Conservation (phyloP, 2,888 invertebrate species). For the Oligia latruncula region DNA sequence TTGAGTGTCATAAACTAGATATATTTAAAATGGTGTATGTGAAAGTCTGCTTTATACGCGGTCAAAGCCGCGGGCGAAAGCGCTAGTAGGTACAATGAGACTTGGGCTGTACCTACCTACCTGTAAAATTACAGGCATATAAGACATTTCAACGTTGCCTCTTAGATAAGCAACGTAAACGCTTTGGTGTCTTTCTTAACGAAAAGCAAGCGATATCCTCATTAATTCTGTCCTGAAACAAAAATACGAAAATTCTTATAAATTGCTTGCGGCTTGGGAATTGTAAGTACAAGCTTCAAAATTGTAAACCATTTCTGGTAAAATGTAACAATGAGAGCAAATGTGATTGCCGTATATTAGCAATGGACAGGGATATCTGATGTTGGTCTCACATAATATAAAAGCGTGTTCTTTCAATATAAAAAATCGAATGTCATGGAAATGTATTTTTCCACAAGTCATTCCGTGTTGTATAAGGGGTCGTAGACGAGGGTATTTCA, state of each 20-base stretch:
- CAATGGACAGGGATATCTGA: neutral
- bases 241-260: neutral
- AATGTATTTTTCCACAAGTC: neutral
- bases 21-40: neutral
- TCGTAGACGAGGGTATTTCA: neutral
- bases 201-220: neutral
- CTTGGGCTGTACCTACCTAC: neutral
- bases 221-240: neutral
- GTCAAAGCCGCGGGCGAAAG: no score
- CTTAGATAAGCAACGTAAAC: neutral
- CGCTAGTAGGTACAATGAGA: no score
- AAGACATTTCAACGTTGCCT: neutral
- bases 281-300: neutral
- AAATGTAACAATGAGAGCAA: neutral
- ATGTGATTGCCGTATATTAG: neutral
- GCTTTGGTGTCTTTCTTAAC: neutral
- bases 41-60: no score
- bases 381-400: neutral
- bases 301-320: neutral
- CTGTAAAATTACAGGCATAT: neutral
- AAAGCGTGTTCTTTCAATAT: neutral
- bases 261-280: neutral
- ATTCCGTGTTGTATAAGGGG: neutral
- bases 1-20: neutral
- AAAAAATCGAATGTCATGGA: neutral